Evolutionary conservation across 2,797 vertebrate species (phyloP).

Genomic region (Myotis vivesi): DNA sequence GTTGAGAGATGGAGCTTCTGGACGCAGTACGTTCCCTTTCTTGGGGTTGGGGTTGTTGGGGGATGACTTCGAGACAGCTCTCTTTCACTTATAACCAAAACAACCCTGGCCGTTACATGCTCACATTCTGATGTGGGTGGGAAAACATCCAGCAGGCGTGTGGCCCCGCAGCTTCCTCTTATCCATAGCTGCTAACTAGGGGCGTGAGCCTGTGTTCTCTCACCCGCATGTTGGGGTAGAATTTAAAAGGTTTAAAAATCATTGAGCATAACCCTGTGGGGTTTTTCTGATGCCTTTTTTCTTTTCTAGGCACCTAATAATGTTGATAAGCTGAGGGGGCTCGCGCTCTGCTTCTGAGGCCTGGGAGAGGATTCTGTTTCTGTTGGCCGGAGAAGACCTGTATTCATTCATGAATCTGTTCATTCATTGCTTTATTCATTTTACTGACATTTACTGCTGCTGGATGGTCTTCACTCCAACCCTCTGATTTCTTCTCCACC

Average conservation of each 20-base stretch:
- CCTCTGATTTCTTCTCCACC: not conserved
- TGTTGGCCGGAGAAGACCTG: not conserved
- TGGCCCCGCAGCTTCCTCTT: not conserved
- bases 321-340: not conserved
- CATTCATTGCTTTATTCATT: not conserved
- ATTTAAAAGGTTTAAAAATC: not conserved
- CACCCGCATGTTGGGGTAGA: not conserved
- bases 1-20: not conserved
- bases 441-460: not conserved
- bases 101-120: not conserved
- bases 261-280: not conserved
- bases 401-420: not conserved
- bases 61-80: not conserved
- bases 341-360: not conserved
- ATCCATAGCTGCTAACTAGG: not conserved
- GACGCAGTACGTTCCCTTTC: not conserved
- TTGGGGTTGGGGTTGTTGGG: not conserved
- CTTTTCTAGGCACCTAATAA: not conserved
- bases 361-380: not conserved
- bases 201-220: not conserved
- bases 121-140: not conserved
- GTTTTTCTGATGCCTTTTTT: not conserved
- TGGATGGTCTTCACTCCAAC: not conserved
- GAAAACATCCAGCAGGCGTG: not conserved
- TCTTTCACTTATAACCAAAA: not conserved